Conservation (phyloP, 2,797 vertebrate genomes). For the Anisognathus igniventris region DNA sequence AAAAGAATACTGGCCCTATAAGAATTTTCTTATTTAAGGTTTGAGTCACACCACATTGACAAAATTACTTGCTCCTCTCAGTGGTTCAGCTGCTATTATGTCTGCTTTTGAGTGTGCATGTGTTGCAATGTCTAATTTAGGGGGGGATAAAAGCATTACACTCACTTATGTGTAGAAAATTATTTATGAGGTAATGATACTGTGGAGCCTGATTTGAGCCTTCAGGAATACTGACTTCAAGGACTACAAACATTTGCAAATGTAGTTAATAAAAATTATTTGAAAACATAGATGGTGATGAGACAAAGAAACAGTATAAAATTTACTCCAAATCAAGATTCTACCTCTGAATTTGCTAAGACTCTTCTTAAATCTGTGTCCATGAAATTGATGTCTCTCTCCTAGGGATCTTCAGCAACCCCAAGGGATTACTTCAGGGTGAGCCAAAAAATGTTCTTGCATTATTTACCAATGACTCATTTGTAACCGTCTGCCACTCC, state of each 20-base stretch:
- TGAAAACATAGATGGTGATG: neutral
- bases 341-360: neutral
- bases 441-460: neutral
- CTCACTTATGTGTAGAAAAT: neutral
- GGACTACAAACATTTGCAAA: neutral
- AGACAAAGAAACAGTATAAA: neutral
- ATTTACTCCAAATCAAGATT: neutral
- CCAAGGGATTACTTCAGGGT: neutral
- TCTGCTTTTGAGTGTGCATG: neutral
- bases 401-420: neutral
- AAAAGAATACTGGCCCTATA: neutral
- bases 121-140: neutral
- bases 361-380: neutral
- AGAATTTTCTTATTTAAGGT: neutral
- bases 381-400: neutral
- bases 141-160: neutral
- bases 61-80: neutral
- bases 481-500: constrained; percentile 28
- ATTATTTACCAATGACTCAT: constrained; percentile 41
- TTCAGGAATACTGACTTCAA: neutral
- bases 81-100: neutral
- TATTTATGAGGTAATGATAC: neutral
- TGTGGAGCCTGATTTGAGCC: neutral
- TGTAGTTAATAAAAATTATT: neutral
- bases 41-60: neutral